Conservation (phyloP, 2,888 invertebrate species). For the Dendrolimus houi region DNA sequence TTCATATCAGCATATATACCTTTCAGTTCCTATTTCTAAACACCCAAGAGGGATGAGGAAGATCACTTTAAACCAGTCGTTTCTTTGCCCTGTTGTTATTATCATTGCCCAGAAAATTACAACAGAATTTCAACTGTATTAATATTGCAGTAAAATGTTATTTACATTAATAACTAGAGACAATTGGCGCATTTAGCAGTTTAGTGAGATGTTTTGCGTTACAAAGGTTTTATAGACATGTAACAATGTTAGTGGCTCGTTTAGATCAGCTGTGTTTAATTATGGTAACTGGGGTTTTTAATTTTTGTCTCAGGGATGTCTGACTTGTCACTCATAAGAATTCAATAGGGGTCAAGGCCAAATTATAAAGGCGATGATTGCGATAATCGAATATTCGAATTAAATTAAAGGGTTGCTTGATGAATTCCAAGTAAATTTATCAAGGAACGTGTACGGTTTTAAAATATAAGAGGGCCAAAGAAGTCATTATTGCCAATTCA, state of each 20-base stretch:
- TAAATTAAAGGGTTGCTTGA: too few species aligned
- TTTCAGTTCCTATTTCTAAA: slow-evolving; percentile 17
- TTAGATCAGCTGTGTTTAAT: slow-evolving; percentile 23
- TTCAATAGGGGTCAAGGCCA: too few species aligned
- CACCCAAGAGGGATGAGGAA: slow-evolving; percentile 17
- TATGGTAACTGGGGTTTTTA: too few species aligned
- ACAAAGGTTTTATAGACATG: slow-evolving; percentile 53
- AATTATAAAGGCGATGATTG: too few species aligned
- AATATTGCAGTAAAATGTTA: slow-evolving; percentile 21
- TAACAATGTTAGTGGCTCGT: slow-evolving; percentile 44
- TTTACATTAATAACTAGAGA: slow-evolving; percentile 20
- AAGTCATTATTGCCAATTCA: too few species aligned
- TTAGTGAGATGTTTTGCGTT: slow-evolving; percentile 54
- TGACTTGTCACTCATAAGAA: too few species aligned
- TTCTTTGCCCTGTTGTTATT: slow-evolving; percentile 65
- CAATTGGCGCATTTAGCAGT: slow-evolving; percentile 43
- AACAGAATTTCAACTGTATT: slow-evolving; percentile 42
- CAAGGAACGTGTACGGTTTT: too few species aligned
- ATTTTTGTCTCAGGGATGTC: too few species aligned
- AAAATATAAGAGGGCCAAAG: too few species aligned
- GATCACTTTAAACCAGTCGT: slow-evolving; percentile 40
- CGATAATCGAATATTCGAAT: too few species aligned
- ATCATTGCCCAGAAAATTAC: slow-evolving; percentile 34
- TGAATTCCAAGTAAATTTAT: too few species aligned
- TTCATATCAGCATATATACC: slow-evolving; percentile 14